Conservation (phyloP, 1,140 invertebrate genomes). For the Drosophila mauritiana region DNA sequence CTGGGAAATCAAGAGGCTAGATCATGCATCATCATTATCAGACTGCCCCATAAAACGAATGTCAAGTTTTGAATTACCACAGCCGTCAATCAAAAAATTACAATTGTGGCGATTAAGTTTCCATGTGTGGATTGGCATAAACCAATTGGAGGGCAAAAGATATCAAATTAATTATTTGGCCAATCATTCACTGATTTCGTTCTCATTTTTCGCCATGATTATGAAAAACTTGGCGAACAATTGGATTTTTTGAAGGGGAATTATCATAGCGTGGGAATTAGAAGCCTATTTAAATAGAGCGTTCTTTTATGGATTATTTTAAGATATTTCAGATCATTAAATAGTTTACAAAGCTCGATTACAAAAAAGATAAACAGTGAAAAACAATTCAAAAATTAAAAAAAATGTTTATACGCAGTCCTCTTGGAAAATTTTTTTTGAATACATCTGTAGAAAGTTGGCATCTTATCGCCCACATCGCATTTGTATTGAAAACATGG, state of each 20-base stretch:
- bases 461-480: background rate
- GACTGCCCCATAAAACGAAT: conserved; percentile 68
- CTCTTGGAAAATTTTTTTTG: background rate
- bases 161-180: conserved; percentile 46
- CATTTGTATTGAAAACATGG: background rate
- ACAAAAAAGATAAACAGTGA: too few relatives aligned
- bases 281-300: background rate
- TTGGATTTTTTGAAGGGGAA: conserved; percentile 16
- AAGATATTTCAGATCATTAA: too few relatives aligned
- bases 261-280: conserved; percentile 19
- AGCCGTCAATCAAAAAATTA: conserved; percentile 69
- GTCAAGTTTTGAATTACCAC: conserved; percentile 66
- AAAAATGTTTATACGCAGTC: background rate
- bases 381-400: too few relatives aligned
- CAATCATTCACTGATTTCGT: conserved; percentile 41
- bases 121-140: conserved; percentile 32
- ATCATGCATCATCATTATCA: conserved; percentile 56
- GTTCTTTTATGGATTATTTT: too few relatives aligned
- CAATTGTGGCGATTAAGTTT: conserved; percentile 45
- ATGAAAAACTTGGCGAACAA: conserved; percentile 4
- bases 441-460: conserved; percentile 19
- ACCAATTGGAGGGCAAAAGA: conserved; percentile 40
- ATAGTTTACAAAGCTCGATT: too few relatives aligned
- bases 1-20: conserved; percentile 24
- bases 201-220: conserved; percentile 13